Conservation (phyloP, 2,113 vertebrate genomes). For the Poicephalus meyeri region DNA sequence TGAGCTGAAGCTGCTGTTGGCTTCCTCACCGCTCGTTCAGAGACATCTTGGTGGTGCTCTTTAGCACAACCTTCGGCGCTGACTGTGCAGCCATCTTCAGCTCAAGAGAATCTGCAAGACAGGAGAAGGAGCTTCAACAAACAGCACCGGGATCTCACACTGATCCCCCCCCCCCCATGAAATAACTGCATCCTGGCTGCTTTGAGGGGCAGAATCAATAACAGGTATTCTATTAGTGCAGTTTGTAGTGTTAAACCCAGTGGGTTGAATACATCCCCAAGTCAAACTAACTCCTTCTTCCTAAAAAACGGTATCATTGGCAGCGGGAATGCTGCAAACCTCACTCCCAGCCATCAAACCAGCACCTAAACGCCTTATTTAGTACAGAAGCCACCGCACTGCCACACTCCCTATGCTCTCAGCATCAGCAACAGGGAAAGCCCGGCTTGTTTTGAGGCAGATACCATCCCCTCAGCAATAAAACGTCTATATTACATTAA, state of each 20-base stretch:
- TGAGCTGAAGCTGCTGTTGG: conserved; percentile 82
- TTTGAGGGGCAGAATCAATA: background rate
- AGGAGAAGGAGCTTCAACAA: background rate
- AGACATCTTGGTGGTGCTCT: conserved; percentile 99
- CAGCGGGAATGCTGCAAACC: background rate
- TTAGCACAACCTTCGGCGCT: conserved; percentile 98
- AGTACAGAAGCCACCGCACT: fast-evolving
- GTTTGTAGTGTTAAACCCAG: too few species aligned
- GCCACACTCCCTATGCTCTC: too few species aligned
- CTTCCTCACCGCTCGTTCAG: conserved; percentile 99
- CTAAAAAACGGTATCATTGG: fast-evolving
- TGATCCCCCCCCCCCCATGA: too few species aligned
- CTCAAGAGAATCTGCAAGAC: conserved; percentile 73
- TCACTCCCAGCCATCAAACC: too few species aligned
- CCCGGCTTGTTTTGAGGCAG: fast-evolving
- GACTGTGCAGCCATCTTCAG: conserved; percentile 93
- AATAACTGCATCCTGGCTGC: fast-evolving
- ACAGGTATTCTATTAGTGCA: fast-evolving
- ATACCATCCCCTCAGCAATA: fast-evolving
- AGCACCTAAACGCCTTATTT: background rate
- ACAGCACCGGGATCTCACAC: fast-evolving
- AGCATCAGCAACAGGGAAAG: background rate
- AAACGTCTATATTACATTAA: fast-evolving
- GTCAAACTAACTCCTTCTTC: background rate
- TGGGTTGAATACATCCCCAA: background rate